Base-by-base conservation (phyloP, 2,888 invertebrate species). In the Azorinus chamasolen region DNA sequence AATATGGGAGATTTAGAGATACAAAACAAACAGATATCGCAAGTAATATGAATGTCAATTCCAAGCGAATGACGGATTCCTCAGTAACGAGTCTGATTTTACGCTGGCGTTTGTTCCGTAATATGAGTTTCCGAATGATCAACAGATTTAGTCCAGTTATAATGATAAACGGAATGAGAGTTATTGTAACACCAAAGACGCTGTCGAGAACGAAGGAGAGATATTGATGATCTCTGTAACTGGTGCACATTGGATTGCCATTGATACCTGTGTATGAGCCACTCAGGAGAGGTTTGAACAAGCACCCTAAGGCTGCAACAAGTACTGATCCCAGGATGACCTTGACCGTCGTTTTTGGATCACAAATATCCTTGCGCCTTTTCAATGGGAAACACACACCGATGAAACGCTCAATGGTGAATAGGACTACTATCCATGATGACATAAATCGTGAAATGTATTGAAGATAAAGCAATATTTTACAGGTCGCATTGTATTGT, bases 391-490 rank as follows among this genome's bases (percentile, higher is more conserved):
- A 87, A 51, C 91, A 91, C 5, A 92, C 89, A 2, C 90, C 92
- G 25, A 91, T 88, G 66, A 88, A 92, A 20, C 91, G 74, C 59
- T 92, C 92, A 14, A 90, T 83, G 0, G 91, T 91, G 71, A 91
- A 91, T 45, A 87, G 84, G 4, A 89, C 91, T 10, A 92, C 86
- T 8, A 91, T 77, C 91, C 91, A 91, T 12, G 91, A 89, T 0
- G 90, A 91, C 39, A 91, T 74, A 61, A 92, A 90, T n/a, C 91
- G 78, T 18, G 87, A 88, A 3, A 87, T 77, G 74, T 92, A 92
- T 22, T 95, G 95, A n/a, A 95, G 88, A 91, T 96, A 97, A 14
- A 96, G 95, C 83, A 96, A 95, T 41, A 95, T 92, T 88, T 97
- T 96, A 87, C 97, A 97, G 93, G 95, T 94, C 14, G 95, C 95